Evolutionary conservation across 1,140 invertebrate genomes (phyloP).

Genomic region (Trachymyrmex cornetzi): DNA sequence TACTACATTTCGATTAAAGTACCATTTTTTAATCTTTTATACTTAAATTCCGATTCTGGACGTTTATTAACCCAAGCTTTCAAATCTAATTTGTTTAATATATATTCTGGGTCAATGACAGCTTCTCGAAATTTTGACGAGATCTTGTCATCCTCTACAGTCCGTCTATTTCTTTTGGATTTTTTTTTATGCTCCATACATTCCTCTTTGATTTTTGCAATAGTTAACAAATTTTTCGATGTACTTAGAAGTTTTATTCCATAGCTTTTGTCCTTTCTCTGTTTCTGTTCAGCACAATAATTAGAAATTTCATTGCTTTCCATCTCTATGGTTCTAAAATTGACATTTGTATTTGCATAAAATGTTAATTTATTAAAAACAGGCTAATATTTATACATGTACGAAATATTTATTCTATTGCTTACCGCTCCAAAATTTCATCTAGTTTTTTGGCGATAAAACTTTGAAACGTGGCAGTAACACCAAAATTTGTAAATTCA

Average conservation of each 20-base stretch:
- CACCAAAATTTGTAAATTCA: constrained; percentile 74
- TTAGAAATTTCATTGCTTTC: constrained; percentile 9
- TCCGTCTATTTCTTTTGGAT: constrained; percentile 44
- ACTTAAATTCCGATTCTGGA: constrained; percentile 78
- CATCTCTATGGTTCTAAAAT: constrained; percentile 66
- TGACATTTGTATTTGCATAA: constrained; percentile 13
- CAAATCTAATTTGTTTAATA: constrained; percentile 77
- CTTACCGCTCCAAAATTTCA: constrained; percentile 76
- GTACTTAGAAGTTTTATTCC: constrained; percentile 78
- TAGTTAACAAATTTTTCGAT: constrained; percentile 64
- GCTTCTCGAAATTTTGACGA: constrained; percentile 73
- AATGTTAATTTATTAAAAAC: constrained; percentile 11
- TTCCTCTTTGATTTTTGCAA: constrained; percentile 34
- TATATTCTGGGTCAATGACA: constrained; percentile 74
- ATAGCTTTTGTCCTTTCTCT: constrained; percentile 13
- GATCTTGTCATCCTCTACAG: constrained; percentile 55
- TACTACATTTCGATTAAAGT: constrained; percentile 70
- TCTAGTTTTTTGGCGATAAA: constrained; percentile 78
- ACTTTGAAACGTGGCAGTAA: constrained; percentile 70
- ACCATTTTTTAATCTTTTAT: constrained; percentile 78
- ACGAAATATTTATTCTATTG: constrained; percentile 16
- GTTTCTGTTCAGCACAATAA: constrained; percentile 35
- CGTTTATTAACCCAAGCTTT: constrained; percentile 76
- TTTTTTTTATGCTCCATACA: not conserved
- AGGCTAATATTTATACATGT: not conserved